Conservation (phyloP, 1,140 invertebrate species). For the Anastrepha ludens region DNA sequence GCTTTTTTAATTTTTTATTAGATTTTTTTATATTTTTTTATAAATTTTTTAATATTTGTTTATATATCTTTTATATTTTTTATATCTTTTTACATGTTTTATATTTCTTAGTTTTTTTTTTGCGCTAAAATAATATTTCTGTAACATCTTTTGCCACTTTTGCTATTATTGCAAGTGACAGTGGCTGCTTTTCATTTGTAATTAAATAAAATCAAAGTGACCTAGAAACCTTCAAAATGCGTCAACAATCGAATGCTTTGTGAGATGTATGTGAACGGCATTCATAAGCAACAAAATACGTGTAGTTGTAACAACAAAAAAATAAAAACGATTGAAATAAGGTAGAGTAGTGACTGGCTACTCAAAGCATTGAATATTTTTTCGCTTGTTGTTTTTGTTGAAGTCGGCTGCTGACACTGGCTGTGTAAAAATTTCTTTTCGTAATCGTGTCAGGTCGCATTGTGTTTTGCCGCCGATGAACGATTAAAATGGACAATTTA, state of each 20-base stretch:
- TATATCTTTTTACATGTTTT: no score
- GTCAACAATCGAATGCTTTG: neutral
- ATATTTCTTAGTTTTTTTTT: neutral
- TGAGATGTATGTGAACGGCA: neutral
- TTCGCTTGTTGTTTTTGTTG: neutral
- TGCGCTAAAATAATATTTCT: neutral
- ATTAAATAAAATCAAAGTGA: neutral
- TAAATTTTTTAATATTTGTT: no score
- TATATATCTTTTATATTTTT: no score
- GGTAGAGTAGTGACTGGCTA: neutral
- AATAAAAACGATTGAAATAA: no score
- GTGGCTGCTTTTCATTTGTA: neutral
- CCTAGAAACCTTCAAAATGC: conserved; percentile 20
- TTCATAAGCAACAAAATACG: neutral
- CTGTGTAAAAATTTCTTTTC: neutral
- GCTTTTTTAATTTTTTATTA: no score
- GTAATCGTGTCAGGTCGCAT: no score
- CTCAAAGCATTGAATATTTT: neutral
- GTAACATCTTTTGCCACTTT: neutral
- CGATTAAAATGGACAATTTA: no score
- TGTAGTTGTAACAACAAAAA: no score
- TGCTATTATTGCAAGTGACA: neutral
- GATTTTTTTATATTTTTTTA: no score
- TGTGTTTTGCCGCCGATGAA: no score
- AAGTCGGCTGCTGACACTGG: neutral